Base-by-base conservation (phyloP, 2,113 vertebrate species). In the Plecotus auritus region DNA sequence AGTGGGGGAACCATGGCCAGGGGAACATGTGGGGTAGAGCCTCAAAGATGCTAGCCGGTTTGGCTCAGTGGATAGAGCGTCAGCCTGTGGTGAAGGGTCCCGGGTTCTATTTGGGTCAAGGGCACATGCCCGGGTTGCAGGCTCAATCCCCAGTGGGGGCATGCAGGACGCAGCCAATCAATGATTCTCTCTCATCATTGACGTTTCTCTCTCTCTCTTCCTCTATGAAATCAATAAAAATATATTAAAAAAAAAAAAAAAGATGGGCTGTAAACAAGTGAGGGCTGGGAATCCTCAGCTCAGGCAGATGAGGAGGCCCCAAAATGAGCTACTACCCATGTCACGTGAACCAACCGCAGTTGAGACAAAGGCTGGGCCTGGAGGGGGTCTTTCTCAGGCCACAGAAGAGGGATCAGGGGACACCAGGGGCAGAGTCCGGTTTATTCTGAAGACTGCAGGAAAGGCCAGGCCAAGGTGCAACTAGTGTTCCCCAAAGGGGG, bases 21-120 rank as follows among this genome's bases (percentile, higher is more conserved):
- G 5, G 6, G 42, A 18, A 16, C 30, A 4, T 6, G 45, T 12
- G 37, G 61, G 37, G 2, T 0, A 3, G 10, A 23, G 11, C 37
- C 56, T 42, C 73, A 35, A 88, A 66, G 40, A 61, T 28, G 59
- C 59, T 61, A 61, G 59, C 26, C 23, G 10, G 59, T 28, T 61
- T 61, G 59, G 59, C 59, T 61, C 26, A 61, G 59, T 11, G 59
- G 59, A 61, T 11, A 61, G 59, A 61, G 59, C 4, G 9, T 61
- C 26, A 11, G 26, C 26, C 59, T 61, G 23, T 0, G 9, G 23
- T 61, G 59, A 61, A 61, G 59, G 59, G 59, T 61, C 59, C 59
- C 0, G 4, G 59, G 10, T 61, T 61, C 59, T 28, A 61, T 28
- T 61, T 10, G 4, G 26, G 26, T 61, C 59, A 61, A 61, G 59